These are phyloP conservation scores for Calliopum simillimum DNA, from an alignment of 2,888 invertebrate genomes.

Conservation along the genomic window DNA sequence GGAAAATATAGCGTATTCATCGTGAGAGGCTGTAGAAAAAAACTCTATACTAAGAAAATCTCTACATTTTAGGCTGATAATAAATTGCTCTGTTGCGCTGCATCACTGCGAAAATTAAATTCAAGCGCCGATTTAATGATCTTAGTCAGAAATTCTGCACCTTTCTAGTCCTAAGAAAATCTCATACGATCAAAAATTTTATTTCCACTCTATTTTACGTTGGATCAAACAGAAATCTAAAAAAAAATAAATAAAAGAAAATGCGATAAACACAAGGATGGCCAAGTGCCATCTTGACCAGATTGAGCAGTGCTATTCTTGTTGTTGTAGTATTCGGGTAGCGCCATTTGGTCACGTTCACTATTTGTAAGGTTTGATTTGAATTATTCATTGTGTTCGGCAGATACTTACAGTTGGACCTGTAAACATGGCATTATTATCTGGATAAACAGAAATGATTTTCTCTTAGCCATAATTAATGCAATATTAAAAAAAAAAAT, in stretches of 20 bases:
- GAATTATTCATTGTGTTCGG: background rate
- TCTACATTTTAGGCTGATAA: too few relatives aligned
- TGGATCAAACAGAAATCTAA: background rate
- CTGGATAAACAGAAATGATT: too few relatives aligned
- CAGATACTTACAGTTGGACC: background rate
- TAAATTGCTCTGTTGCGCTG: too few relatives aligned
- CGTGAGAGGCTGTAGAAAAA: too few relatives aligned
- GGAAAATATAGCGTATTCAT: too few relatives aligned
- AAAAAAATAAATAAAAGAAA: background rate
- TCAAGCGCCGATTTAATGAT: too few relatives aligned
- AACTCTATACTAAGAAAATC: too few relatives aligned
- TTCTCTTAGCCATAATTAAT: too few relatives aligned
- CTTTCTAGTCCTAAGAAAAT: background rate
- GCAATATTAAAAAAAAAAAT: too few relatives aligned
- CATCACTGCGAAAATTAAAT: too few relatives aligned
- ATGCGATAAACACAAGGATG: conserved; percentile 2
- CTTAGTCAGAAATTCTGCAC: background rate
- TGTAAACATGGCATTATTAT: background rate
- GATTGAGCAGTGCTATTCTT: background rate
- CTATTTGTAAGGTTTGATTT: background rate
- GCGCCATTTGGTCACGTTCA: conserved; percentile 12
- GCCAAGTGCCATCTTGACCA: conserved; percentile 25
- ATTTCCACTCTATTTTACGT: background rate
- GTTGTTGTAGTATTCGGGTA: background rate
- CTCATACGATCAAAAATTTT: background rate